phyloP scores from a whole-genome alignment of 2,888 invertebrate species.

The Itoplectis maculator region DNA sequence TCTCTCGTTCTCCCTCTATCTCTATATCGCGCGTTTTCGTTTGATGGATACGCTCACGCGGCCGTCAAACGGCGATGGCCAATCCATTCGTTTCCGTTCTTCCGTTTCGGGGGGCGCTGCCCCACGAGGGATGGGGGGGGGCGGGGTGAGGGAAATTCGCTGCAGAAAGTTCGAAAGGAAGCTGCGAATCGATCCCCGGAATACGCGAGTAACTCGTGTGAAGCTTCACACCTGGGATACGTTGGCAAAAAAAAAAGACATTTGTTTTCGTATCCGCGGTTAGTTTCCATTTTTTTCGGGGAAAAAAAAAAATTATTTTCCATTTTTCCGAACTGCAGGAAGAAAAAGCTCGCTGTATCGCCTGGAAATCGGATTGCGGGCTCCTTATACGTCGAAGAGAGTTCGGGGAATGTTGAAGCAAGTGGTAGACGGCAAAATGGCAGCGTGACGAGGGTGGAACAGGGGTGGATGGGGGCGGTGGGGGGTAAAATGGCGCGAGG shows the following conservation, averaged over 20 bases:
- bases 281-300: neutral
- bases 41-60: conserved; percentile 51
- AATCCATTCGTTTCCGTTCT: conserved; percentile 43
- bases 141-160: neutral
- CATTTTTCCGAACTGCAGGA: no score
- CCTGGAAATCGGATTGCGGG: no score
- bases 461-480: neutral
- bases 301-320: neutral
- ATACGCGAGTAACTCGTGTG: conserved; percentile 9
- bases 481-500: conserved; percentile 34
- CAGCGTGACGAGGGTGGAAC: neutral
- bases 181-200: conserved; percentile 33
- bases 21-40: conserved; percentile 35
- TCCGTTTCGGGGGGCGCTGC: neutral
- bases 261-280: neutral
- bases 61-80: conserved; percentile 45
- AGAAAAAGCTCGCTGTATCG: no score
- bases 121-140: neutral
- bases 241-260: neutral
- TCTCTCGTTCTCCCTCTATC: conserved; percentile 13
- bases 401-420: conserved; percentile 7
- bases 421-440: conserved; percentile 10
- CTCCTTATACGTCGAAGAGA: no score
- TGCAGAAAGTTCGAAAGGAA: conserved; percentile 14
- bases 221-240: neutral